A percentile compares a stretch with the other conserved stretches of the same genome.
These are phyloP conservation scores for Oreochromis spilurus DNA, from an alignment of 2,113 vertebrate genomes.

Conservation along the genomic window DNA sequence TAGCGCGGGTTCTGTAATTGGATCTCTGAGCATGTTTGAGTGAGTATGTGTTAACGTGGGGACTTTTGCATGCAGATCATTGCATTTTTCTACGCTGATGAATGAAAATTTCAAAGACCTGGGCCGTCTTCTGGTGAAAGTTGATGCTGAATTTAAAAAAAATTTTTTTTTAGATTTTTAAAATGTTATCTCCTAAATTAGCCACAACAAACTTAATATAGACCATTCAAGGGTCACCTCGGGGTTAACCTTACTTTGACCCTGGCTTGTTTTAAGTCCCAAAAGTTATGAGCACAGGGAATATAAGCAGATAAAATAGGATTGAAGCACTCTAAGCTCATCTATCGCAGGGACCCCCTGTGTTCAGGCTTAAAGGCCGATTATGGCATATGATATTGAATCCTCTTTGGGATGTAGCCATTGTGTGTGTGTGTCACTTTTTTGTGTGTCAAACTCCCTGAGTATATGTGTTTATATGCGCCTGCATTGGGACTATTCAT, in stretches of 20 bases:
- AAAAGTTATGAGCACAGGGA: conserved; percentile 49
- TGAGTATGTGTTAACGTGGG: neutral
- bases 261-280: conserved; percentile 40
- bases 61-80: neutral
- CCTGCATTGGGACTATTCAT: neutral
- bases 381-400: conserved; percentile 71
- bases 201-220: neutral
- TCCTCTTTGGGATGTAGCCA: conserved; percentile 59
- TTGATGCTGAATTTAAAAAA: rapidly evolving
- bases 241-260: conserved; percentile 38
- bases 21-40: neutral
- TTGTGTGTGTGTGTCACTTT: conserved; percentile 35
- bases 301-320: conserved; percentile 62
- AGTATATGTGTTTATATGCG: neutral
- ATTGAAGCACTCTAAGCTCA: conserved; percentile 54
- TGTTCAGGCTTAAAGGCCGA: conserved; percentile 56
- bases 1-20: conserved; percentile 1
- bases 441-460: neutral
- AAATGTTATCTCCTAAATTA: neutral
- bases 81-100: neutral
- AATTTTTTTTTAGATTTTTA: neutral
- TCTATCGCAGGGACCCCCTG: conserved; percentile 51
- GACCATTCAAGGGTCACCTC: neutral
- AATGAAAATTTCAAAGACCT: neutral
- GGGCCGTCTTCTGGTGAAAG: neutral